phyloP scores from a whole-genome alignment of 2,113 vertebrate genomes.

The Danionella cerebrum region DNA sequence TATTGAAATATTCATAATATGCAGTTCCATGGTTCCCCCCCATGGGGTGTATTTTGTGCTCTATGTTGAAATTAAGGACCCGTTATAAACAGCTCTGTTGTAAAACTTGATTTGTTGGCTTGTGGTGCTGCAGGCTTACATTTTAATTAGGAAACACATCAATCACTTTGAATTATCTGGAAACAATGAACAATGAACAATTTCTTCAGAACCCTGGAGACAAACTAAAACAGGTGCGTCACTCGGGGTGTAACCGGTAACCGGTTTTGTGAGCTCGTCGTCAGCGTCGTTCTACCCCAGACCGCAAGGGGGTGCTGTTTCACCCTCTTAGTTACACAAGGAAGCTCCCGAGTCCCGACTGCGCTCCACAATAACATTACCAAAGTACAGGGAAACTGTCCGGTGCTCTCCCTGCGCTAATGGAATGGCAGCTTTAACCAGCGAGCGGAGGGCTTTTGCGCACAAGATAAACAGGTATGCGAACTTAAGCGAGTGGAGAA shows the following conservation, averaged over 20 bases:
- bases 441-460: conserved; percentile 81
- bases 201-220: neutral
- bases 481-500: neutral
- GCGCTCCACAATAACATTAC: conserved; percentile 28
- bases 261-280: conserved; percentile 17
- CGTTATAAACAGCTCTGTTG: neutral
- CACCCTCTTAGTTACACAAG: conserved; percentile 48
- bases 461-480: conserved; percentile 82
- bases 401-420: conserved; percentile 40
- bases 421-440: conserved; percentile 64
- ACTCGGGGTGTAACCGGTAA: conserved; percentile 22
- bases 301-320: conserved; percentile 59
- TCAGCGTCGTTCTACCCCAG: conserved; percentile 43
- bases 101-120: neutral
- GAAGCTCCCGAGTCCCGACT: conserved; percentile 54
- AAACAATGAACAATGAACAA: neutral
- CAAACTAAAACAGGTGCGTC: conserved; percentile 22
- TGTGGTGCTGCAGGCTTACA: neutral
- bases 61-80: too few species aligned
- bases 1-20: too few species aligned
- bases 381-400: conserved; percentile 22
- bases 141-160: neutral
- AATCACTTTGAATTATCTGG: neutral
- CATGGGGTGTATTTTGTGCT: too few species aligned
- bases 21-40: too few species aligned